Evolutionary conservation across 2,888 invertebrate species (phyloP).

Genomic region (Acrobasis suavella): DNA sequence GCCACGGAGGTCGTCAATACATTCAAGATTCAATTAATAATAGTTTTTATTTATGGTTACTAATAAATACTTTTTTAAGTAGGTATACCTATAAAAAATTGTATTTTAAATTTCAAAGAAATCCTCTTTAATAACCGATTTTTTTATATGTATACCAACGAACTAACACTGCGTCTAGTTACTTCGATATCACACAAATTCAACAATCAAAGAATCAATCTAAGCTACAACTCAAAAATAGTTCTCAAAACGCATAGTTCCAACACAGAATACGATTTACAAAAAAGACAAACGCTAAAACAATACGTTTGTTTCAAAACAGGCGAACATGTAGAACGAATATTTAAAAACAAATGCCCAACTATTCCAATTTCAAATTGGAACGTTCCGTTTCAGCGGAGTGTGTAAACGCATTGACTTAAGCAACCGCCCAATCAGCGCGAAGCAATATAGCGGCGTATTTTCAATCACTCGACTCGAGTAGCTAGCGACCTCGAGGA

Average conservation of each 20-base stretch:
- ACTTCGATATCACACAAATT: too few species aligned
- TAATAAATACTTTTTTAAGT: too few species aligned
- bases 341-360: conserved; percentile 19
- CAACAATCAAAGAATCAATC: too few species aligned
- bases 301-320: conserved; percentile 11
- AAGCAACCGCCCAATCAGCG: conserved; percentile 48
- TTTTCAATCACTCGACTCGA: conserved; percentile 64
- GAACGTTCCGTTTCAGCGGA: conserved; percentile 23
- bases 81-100: too few species aligned
- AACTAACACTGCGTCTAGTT: too few species aligned
- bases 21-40: too few species aligned
- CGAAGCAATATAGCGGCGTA: conserved; percentile 57
- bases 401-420: conserved; percentile 30
- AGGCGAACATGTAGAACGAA: neutral
- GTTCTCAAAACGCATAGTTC: neutral
- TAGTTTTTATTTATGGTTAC: too few species aligned
- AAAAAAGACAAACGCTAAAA: conserved; percentile 1
- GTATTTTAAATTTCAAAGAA: too few species aligned
- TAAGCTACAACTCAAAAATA: too few species aligned
- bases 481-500: conserved; percentile 37
- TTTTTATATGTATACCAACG: too few species aligned
- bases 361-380: conserved; percentile 30
- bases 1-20: too few species aligned
- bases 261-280: neutral
- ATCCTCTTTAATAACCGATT: too few species aligned